phyloP scores from a whole-genome alignment of 2,113 vertebrate genomes.

The Sorex fumeus region DNA sequence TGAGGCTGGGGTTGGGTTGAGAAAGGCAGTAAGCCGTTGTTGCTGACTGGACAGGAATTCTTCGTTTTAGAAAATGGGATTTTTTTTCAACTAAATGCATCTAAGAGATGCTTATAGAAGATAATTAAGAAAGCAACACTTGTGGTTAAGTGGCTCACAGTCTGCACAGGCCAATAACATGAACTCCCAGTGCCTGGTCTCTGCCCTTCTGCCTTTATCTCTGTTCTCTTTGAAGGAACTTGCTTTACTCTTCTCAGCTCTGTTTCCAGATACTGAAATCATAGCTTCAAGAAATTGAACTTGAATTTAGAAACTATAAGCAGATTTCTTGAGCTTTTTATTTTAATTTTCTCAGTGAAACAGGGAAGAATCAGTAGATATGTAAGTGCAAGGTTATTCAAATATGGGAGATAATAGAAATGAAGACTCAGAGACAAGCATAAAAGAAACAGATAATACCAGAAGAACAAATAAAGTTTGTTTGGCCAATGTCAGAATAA shows the following conservation, averaged over 20 bases:
- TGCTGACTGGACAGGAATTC: not conserved
- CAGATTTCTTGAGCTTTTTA: not conserved
- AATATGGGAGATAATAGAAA: not conserved
- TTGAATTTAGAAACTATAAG: not conserved
- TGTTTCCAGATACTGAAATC: not conserved
- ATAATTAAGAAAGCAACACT: not conserved
- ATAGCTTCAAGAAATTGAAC: not conserved
- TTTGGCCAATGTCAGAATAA: not conserved
- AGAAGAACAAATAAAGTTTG: not conserved
- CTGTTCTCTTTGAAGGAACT: not conserved
- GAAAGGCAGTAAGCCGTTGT: not conserved
- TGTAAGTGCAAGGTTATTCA: not conserved
- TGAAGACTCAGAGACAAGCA: not conserved
- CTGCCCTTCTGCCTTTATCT: not conserved
- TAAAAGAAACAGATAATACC: not conserved
- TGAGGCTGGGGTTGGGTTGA: no score
- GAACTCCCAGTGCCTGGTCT: not conserved
- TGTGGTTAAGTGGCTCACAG: not conserved
- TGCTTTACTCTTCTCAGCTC: not conserved
- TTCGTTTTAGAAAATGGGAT: not conserved
- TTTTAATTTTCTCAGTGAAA: not conserved
- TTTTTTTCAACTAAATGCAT: not conserved
- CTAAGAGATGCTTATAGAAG: not conserved
- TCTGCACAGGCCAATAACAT: not conserved
- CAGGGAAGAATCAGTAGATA: not conserved